Evolutionary conservation across 1,140 invertebrate genomes (phyloP).

Genomic region (Sminthurinus signatus): DNA sequence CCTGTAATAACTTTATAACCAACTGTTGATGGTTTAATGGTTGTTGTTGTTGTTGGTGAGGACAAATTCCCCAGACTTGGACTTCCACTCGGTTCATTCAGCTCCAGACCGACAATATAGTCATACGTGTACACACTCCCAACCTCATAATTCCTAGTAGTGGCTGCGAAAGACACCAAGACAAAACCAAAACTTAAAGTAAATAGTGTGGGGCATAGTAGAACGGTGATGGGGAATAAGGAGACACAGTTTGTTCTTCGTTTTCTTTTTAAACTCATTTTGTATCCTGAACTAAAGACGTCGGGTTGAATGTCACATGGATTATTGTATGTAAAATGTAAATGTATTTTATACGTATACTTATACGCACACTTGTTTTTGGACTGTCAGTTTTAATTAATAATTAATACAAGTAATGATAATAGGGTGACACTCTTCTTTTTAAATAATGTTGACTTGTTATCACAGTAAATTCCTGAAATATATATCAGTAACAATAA

Average conservation of each 20-base stretch:
- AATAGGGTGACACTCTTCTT: too few relatives aligned
- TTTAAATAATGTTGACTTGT: too few relatives aligned
- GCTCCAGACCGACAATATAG: constrained; percentile 35
- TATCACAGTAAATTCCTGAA: too few relatives aligned
- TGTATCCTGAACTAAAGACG: neutral
- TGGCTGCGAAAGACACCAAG: constrained; percentile 34
- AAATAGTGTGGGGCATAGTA: constrained; percentile 24
- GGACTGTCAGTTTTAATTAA: too few relatives aligned
- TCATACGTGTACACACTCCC: constrained; percentile 38
- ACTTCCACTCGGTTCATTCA: constrained; percentile 32
- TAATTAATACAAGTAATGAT: too few relatives aligned
- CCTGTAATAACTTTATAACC: constrained; percentile 53
- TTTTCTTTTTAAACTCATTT: neutral
- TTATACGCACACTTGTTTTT: too few relatives aligned
- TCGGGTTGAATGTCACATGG: neutral
- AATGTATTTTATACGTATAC: too few relatives aligned
- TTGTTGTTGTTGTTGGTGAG: neutral
- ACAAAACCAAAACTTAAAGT: constrained; percentile 40
- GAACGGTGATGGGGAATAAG: constrained; percentile 23
- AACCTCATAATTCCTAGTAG: constrained; percentile 35
- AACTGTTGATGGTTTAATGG: constrained; percentile 50
- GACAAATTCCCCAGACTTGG: constrained; percentile 40
- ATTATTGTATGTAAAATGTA: neutral
- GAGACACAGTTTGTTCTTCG: constrained; percentile 12
- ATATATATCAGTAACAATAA: too few relatives aligned